A percentile compares a stretch with the other conserved stretches of the same genome.
Conservation (phyloP, 2,888 invertebrate genomes). For the Acholoe squamosa region DNA sequence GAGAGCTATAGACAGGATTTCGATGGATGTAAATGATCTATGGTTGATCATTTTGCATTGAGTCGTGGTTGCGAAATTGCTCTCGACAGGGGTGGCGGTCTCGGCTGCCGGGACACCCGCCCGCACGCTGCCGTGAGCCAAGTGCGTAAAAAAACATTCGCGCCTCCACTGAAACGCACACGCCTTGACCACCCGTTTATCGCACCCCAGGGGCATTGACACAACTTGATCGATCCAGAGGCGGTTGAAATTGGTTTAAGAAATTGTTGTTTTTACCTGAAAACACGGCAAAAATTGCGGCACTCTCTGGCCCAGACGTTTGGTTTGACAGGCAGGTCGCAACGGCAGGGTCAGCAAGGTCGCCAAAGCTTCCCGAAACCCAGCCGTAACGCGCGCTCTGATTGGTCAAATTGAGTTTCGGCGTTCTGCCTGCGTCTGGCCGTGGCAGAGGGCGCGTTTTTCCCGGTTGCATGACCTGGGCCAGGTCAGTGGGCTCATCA, state of each 20-base stretch:
- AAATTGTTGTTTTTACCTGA: conserved; percentile 49
- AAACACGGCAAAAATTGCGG: conserved; percentile 31
- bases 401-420: background rate
- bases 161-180: conserved; percentile 14
- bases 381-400: background rate
- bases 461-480: too few relatives aligned
- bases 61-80: conserved; percentile 21
- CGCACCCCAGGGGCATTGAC: background rate
- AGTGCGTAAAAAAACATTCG: conserved; percentile 47
- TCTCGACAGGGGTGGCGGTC: background rate
- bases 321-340: conserved; percentile 43
- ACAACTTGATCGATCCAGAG: background rate
- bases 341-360: conserved; percentile 52
- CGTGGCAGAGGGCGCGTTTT: too few relatives aligned
- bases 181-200: background rate
- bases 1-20: too few relatives aligned
- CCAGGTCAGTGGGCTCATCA: too few relatives aligned
- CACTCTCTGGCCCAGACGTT: background rate
- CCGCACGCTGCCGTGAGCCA: background rate
- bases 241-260: background rate
- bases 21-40: too few relatives aligned
- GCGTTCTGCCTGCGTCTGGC: background rate
- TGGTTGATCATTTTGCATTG: too few relatives aligned
- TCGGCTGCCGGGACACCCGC: background rate
- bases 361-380: background rate